Evolutionary conservation across 2,113 vertebrate species (phyloP), one percentile per base, ranked within the genome.

Genomic region (Fukomys damarensis): DNA sequence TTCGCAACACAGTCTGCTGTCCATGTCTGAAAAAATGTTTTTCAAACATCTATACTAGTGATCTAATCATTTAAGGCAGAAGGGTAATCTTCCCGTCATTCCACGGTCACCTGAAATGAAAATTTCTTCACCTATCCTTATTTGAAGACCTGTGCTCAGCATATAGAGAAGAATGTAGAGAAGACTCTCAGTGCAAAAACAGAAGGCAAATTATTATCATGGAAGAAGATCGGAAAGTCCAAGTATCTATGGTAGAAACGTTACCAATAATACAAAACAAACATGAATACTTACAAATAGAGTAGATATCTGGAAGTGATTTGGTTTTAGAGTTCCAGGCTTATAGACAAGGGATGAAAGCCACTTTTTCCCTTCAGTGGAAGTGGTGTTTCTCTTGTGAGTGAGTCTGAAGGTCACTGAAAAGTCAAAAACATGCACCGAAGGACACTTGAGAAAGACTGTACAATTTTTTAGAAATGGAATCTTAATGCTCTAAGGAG

Each of bases 331-430:
- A 82, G 30, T 59, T 65, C 10, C 54, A 24, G 46, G 32, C 70
- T 87, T 58, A 86, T 11, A 70, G 38, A 49, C 61, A 41, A 86
- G 7, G 19, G 20, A 11, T 61, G 63, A 76, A 72, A 92, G 4
- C 3, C 49, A 61, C 4, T 10, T 26, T 80, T 89, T 61, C 19
- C 81, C 32, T 83, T 7, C 16, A 61, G 35, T 17, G 58, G 28
- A 76, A 9, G 8, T 52, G 10, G 16, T 63, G 2, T 1, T 38
- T 96, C 86, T 66, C 63, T 80, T 74, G 19, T 54, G 86, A 46
- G 19, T 88, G 54, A 26, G 95, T 94, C 85, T 79, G 24, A 96
- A 95, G 13, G 7, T 95, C 83, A 93, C 28, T 93, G 76, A 28
- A 86, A 30, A 91, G 70, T 92, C 30, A 52, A 79, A 79, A 35